Evolutionary conservation across 2,888 invertebrate species (phyloP), one percentile per base, ranked within the genome.

Genomic region (Rhingia rostrata): DNA sequence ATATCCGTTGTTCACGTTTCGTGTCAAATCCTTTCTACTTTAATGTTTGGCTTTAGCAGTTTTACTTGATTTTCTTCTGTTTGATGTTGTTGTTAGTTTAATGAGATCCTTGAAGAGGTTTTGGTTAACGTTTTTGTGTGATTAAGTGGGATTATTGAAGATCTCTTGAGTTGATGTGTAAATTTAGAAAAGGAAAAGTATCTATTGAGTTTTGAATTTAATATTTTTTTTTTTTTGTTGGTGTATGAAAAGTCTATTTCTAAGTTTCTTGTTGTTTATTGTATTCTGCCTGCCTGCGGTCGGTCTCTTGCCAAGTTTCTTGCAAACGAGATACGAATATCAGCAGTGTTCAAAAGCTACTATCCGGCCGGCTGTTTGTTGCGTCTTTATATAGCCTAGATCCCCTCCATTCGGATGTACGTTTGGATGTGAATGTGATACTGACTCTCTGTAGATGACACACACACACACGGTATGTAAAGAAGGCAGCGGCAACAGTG

Each of bases 331-430:
- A 87, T 75, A 86, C 87, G 87, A 88, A 87, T 86, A 86, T 86
- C 88, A 88, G 89, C 90, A 90, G 88, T 90, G 89, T 89, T 90
- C 88, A 89, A 89, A 90, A 90, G 90, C 91, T 90, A 91, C 91
- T 91, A 89, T 90, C 89, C 91, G 90, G 91, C 91, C 90, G 91
- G 91, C 90, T 87, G 87, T 88, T 87, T 87, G 87, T 70, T 87
- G 82, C 54, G 64, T 88, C 86, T 88, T 91, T 91, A 80, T 84
- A 84, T 84, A 84, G 80, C 64, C 64, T 77, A 70, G 22, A 79
- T 80, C 84, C 80, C 84, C 80, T 74, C 80, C 70, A 84, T n/a
- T 45, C 39, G 45, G 58, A 32, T 33, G 49, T 70, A 35, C 9
- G 54, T n/a, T 61, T 80, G n/a, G n/a, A n/a, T n/a, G n/a, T 70